These are phyloP conservation scores for Tachyglossus aculeatus DNA, from an alignment of 2,797 vertebrate genomes.

Conservation along the genomic window DNA sequence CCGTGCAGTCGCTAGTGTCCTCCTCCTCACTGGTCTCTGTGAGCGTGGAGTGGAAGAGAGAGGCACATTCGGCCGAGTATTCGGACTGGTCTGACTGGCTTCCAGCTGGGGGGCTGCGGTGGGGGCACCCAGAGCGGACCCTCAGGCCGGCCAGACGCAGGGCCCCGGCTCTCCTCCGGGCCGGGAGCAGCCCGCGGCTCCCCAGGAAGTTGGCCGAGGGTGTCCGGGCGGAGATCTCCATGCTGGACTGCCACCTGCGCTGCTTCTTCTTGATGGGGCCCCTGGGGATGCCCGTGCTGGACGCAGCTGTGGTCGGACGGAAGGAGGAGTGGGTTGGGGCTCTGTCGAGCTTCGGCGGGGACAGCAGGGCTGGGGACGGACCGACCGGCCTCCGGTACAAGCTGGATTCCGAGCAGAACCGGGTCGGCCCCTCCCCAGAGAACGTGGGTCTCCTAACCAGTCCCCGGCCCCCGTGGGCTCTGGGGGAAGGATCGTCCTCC, in stretches of 20 bases:
- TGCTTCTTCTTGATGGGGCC: conserved; percentile 69
- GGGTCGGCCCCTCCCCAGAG: conserved; percentile 69
- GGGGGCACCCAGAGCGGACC: conserved; percentile 67
- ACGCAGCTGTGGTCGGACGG: conserved; percentile 39
- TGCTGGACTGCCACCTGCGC: conserved; percentile 74
- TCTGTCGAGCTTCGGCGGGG: conserved; percentile 62
- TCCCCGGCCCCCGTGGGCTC: conserved; percentile 43
- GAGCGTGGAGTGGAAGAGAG: conserved; percentile 86
- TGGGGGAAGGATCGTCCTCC: conserved; percentile 62
- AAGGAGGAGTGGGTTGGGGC: conserved; percentile 60
- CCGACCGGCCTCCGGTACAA: conserved; percentile 73
- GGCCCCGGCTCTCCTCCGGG: conserved; percentile 60
- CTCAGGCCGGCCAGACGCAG: conserved; percentile 61
- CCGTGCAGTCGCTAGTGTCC: conserved; percentile 85
- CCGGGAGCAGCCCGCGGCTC: conserved; percentile 50
- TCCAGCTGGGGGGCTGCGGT: background rate
- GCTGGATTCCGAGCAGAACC: conserved; percentile 85
- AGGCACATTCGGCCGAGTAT: conserved; percentile 83
- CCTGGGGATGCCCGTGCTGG: conserved; percentile 10
- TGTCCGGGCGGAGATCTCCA: conserved; percentile 75
- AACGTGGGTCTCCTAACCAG: conserved; percentile 39
- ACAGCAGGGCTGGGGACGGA: conserved; percentile 58
- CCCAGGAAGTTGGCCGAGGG: conserved; percentile 46
- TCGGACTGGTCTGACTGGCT: conserved; percentile 84
- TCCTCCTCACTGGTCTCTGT: conserved; percentile 85